Conservation (phyloP, 2,113 vertebrate species). For the Alexandromys fortis region DNA sequence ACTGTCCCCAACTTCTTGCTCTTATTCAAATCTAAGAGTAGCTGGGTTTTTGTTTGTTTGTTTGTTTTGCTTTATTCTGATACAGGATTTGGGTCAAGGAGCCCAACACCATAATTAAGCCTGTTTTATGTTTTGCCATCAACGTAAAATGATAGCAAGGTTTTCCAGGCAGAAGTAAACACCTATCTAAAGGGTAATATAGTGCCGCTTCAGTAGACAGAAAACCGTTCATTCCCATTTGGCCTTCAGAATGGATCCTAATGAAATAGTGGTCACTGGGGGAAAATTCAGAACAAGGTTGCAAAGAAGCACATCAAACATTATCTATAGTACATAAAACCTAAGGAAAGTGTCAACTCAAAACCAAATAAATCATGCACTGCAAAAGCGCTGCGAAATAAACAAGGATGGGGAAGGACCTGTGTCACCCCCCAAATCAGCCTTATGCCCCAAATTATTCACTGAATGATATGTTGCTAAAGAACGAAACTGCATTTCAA, state of each 20-base stretch:
- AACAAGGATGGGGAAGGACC: neutral
- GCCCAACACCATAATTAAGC: neutral
- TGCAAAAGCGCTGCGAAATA: conserved; percentile 38
- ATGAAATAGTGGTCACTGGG: conserved; percentile 2
- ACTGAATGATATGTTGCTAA: neutral
- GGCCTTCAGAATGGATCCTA: neutral
- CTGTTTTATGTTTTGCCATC: neutral
- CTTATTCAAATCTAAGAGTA: neutral
- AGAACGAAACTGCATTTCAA: neutral
- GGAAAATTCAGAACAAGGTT: neutral
- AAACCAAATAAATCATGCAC: conserved; percentile 13
- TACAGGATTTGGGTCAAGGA: neutral
- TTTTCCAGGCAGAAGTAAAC: neutral
- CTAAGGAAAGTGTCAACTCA: neutral
- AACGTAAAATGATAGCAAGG: neutral
- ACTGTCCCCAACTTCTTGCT: neutral
- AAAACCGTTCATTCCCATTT: neutral
- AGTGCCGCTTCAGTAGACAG: neutral
- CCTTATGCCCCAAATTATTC: neutral
- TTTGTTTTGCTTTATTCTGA: neutral
- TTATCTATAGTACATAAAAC: neutral
- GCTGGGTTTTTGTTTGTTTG: neutral
- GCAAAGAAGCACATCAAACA: conserved; percentile 23
- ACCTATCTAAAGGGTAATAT: neutral
- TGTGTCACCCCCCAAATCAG: neutral